Evolutionary conservation across 2,888 invertebrate species (phyloP).

Genomic region (Leptopterna dolabrata): DNA sequence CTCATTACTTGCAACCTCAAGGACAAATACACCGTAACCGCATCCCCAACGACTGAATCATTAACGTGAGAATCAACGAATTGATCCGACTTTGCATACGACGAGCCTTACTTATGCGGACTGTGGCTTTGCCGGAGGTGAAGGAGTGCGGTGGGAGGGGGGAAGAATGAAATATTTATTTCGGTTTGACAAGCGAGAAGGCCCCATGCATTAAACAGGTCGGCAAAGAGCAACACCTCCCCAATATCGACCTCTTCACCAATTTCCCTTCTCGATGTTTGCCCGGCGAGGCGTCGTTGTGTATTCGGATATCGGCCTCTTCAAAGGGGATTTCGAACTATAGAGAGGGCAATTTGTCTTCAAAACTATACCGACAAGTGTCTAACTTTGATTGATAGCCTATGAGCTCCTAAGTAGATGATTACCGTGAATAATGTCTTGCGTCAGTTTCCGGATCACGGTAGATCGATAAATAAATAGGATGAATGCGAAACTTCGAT

Average conservation of each 20-base stretch:
- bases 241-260: not conserved
- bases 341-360: not conserved
- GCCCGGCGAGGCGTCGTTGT: not conserved
- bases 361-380: not conserved
- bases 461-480: too few relatives aligned
- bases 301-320: not conserved
- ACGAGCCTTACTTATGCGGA: slow-evolving; percentile 4
- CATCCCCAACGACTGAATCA: not conserved
- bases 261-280: not conserved
- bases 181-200: slow-evolving; percentile 1
- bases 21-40: not conserved
- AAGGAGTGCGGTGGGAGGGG: not conserved
- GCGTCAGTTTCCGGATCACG: too few relatives aligned
- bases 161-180: not conserved
- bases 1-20: not conserved
- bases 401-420: too few relatives aligned
- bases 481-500: too few relatives aligned
- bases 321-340: not conserved
- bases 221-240: slow-evolving; percentile 18
- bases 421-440: too few relatives aligned
- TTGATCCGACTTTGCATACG: not conserved
- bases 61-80: slow-evolving; percentile 21
- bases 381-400: too few relatives aligned
- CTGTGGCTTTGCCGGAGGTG: not conserved
- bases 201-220: slow-evolving; percentile 15